A percentile compares a stretch with the other conserved stretches of the same genome.
Conservation (phyloP, 2,113 vertebrate species). For the Prolemur simus region DNA sequence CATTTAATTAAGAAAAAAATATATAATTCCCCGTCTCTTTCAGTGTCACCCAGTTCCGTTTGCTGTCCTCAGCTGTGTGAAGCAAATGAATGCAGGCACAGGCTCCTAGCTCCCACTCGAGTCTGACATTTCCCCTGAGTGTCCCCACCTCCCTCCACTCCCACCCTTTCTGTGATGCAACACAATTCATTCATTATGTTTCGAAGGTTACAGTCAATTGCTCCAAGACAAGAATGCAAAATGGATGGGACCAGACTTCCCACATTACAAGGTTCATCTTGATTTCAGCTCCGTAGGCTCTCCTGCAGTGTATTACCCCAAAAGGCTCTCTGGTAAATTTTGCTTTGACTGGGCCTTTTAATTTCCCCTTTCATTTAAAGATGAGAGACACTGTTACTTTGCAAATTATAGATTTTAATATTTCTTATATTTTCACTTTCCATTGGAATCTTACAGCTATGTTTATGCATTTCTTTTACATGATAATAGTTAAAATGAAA, state of each 20-base stretch:
- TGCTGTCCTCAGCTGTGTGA: constrained; percentile 63
- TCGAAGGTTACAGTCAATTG: constrained; percentile 75
- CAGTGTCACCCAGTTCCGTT: constrained; percentile 63
- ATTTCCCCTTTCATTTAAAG: neutral
- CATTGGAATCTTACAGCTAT: neutral
- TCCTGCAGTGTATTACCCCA: neutral
- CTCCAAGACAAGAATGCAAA: constrained; percentile 77
- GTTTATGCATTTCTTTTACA: constrained; percentile 33
- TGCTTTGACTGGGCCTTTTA: neutral
- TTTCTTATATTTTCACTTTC: constrained; percentile 5
- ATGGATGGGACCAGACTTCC: constrained; percentile 38
- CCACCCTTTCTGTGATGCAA: constrained; percentile 67
- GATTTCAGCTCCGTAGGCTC: neutral
- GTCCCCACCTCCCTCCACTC: constrained; percentile 66
- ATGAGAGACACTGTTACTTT: constrained; percentile 17
- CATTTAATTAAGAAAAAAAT: constrained; percentile 70
- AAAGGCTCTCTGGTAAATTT: neutral
- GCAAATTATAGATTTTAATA: constrained; percentile 40
- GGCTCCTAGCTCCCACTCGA: constrained; percentile 73
- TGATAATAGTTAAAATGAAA: constrained; percentile 43
- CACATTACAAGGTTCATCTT: neutral
- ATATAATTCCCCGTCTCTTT: constrained; percentile 61
- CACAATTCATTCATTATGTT: constrained; percentile 75
- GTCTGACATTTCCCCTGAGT: constrained; percentile 76
- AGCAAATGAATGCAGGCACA: constrained; percentile 68